Evolutionary conservation across 2,888 invertebrate genomes (phyloP), one percentile per base, ranked within the genome.

Genomic region (Caenorhabditis sp.): DNA sequence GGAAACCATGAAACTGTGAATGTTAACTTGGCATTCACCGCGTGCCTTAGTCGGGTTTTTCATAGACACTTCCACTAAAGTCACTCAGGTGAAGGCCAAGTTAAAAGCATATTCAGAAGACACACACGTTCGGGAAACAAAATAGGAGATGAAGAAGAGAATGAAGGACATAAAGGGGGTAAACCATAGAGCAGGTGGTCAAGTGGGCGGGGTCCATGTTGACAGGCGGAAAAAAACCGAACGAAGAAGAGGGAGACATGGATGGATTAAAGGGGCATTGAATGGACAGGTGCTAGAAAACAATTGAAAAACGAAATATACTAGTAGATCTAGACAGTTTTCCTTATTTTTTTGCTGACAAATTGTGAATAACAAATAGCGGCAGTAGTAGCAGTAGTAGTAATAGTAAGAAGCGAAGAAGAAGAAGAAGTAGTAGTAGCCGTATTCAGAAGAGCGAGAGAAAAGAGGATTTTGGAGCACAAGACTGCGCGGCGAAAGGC

Each of bases 1-100:
- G 8, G 14, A 43, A 5, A 17, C 43, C 12, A 17, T 43, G n/a
- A n/a, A n/a, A n/a, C n/a, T n/a, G n/a, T n/a, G n/a, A n/a, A n/a
- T 8, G 38, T 20, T 61, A 76, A 63, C 73, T 80, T 83, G 81
- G 83, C 83, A 83, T 83, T 83, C 83, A 83, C 83, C 83, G 83
- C 83, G 83, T 83, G 83, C 83, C 83, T 83, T 83, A 83, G 83
- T 83, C 67, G 76, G 72, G 8, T 3, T 25, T 49, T 8, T 8
- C 4, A 31, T 10, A 31, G 31, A 31, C 31, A 31, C 49, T 64
- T 58, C 67, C 77, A 81, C 81, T 76, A 78, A 81, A 81, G 81
- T 79, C 81, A 81, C 81, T 72, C 76, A 65, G 75, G 78, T 68
- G 73, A 52, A 73, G 49, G 73, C 69, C 73, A 69, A 67, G 67